These are phyloP conservation scores for Empidonax traillii DNA, from an alignment of 2,113 vertebrate genomes.

Conservation along the genomic window DNA sequence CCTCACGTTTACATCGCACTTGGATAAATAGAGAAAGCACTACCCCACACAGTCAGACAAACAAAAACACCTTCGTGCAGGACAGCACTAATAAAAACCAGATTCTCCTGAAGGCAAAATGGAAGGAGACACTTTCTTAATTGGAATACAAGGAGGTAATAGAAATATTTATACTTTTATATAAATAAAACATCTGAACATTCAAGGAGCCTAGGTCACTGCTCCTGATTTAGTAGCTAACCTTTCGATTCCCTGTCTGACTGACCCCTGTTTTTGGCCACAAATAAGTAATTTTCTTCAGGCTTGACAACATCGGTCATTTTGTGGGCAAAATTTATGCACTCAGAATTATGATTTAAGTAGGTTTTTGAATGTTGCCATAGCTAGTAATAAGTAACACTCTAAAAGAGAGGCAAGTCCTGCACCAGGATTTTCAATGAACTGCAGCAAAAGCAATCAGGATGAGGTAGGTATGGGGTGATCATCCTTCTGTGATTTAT, in stretches of 20 bases:
- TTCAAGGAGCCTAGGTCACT: background rate
- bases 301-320: background rate
- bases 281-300: background rate
- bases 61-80: background rate
- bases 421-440: background rate
- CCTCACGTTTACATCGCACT: background rate
- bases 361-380: background rate
- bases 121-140: background rate
- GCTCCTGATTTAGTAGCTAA: background rate
- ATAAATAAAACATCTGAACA: background rate
- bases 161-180: background rate
- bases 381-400: background rate
- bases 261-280: background rate
- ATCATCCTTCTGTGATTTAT: background rate
- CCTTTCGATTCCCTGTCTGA: background rate
- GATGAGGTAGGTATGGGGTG: background rate
- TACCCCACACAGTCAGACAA: background rate
- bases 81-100: background rate
- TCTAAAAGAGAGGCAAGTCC: background rate
- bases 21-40: background rate
- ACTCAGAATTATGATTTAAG: background rate
- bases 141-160: background rate
- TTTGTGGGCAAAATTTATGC: background rate
- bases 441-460: background rate
- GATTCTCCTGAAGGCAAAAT: background rate